phyloP scores from a whole-genome alignment of 2,113 vertebrate species.

The Chloebia gouldiae region DNA sequence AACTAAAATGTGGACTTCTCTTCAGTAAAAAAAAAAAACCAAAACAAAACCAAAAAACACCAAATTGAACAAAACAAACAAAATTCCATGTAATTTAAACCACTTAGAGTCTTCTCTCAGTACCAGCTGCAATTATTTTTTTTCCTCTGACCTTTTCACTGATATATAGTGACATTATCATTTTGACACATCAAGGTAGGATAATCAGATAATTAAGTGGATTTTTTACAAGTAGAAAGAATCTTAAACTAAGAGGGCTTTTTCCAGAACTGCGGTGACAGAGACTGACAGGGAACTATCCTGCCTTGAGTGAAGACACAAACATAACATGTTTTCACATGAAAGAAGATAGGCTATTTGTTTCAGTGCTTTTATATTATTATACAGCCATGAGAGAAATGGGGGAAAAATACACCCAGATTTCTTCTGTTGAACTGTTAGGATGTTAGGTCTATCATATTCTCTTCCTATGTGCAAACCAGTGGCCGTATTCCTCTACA shows the following conservation, averaged over 20 bases:
- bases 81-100: background rate
- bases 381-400: background rate
- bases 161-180: slow-evolving; percentile 20
- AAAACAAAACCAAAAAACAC: no score
- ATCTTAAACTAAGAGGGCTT: background rate
- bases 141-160: slow-evolving; percentile 42
- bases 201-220: background rate
- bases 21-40: background rate
- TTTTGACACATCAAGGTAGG: background rate
- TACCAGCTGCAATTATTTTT: background rate
- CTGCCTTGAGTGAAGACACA: background rate
- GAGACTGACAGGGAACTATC: background rate
- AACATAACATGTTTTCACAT: background rate
- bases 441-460: background rate
- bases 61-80: background rate
- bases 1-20: background rate
- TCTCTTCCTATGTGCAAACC: background rate
- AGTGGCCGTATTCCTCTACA: background rate
- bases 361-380: background rate
- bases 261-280: background rate
- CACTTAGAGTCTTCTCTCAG: background rate
- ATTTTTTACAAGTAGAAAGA: background rate
- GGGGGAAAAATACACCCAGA: background rate
- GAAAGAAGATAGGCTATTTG: background rate
- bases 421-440: background rate